Evolutionary conservation across 2,113 vertebrate genomes (phyloP).

Genomic region (Probosciger aterrimus): DNA sequence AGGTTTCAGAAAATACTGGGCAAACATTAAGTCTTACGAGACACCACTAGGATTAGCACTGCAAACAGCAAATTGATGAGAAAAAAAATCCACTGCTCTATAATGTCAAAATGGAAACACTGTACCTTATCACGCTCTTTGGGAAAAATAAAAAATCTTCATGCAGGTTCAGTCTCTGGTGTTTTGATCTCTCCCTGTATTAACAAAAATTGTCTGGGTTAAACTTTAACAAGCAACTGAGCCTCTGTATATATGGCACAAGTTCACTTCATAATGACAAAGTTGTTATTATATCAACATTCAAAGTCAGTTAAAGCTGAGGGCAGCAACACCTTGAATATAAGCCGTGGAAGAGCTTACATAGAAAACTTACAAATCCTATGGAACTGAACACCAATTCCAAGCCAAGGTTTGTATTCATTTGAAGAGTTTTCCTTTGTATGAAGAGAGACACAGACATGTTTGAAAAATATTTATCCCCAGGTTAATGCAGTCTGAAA

Average conservation of each 20-base stretch:
- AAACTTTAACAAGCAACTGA: background rate
- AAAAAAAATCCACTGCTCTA: background rate
- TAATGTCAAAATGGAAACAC: background rate
- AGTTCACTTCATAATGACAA: background rate
- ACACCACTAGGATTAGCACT: background rate
- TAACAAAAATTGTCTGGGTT: background rate
- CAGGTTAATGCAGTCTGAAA: background rate
- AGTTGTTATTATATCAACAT: background rate
- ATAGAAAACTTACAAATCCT: background rate
- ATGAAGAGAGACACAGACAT: background rate
- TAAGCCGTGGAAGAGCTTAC: background rate
- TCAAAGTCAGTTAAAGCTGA: background rate
- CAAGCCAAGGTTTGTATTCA: accelerated
- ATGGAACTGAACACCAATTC: background rate
- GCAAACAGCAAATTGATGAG: background rate
- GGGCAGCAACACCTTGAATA: background rate
- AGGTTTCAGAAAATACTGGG: background rate
- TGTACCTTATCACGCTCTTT: background rate
- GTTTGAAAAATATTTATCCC: background rate
- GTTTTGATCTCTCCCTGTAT: background rate
- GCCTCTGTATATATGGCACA: background rate
- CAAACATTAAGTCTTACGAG: background rate
- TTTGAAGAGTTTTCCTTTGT: background rate
- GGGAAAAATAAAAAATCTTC: background rate
- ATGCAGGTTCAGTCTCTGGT: background rate